These are phyloP conservation scores for Stegastes partitus DNA, from an alignment of 2,113 vertebrate genomes.

Conservation along the genomic window DNA sequence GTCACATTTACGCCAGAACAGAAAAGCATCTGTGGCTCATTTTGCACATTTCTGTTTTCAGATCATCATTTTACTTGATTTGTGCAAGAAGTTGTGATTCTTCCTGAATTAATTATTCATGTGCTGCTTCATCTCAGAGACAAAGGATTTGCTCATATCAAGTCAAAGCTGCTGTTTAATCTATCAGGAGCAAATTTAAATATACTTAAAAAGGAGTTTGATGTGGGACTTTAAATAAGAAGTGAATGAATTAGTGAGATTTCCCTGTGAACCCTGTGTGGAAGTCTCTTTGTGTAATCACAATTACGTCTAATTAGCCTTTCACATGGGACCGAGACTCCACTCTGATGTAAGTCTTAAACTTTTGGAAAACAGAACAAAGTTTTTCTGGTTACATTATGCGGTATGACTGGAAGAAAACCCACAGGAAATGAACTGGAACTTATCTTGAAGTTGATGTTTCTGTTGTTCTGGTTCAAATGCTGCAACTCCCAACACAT, in stretches of 20 bases:
- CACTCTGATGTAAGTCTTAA: neutral
- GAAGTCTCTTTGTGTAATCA: neutral
- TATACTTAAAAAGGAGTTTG: slow-evolving; percentile 9
- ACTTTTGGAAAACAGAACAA: neutral
- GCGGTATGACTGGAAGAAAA: no score
- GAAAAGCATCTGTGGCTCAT: no score
- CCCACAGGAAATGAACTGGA: no score
- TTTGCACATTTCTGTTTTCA: neutral
- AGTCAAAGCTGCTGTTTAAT: neutral
- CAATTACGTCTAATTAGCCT: slow-evolving; percentile 4
- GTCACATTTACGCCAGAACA: no score
- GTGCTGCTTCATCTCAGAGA: neutral
- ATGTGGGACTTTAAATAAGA: slow-evolving; percentile 12
- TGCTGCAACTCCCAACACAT: no score
- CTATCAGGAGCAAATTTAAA: slow-evolving; percentile 10
- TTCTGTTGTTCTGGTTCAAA: no score
- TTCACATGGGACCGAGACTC: neutral
- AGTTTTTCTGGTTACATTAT: neutral
- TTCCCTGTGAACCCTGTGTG: neutral
- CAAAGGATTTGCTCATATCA: slow-evolving; percentile 28
- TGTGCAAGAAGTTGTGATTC: neutral
- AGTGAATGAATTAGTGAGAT: slow-evolving; percentile 6
- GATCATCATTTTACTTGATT: neutral
- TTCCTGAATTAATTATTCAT: slow-evolving; percentile 16
- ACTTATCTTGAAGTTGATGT: no score